These are phyloP conservation scores for Troides aeacus DNA, from an alignment of 2,888 invertebrate species.

Conservation along the genomic window DNA sequence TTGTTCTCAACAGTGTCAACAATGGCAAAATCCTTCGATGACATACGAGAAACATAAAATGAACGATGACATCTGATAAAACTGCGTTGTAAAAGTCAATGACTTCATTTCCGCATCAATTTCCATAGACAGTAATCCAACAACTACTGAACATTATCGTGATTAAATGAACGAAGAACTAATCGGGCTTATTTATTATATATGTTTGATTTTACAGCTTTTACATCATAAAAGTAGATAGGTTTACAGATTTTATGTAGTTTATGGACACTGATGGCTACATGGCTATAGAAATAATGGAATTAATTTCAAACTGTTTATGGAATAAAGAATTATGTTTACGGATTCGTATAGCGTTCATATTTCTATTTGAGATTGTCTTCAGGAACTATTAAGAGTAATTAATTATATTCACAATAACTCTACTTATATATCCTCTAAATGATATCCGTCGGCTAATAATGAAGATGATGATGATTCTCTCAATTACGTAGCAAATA, in stretches of 20 bases:
- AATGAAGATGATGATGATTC: no score
- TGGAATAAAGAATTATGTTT: conserved; percentile 17
- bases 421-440: conserved; percentile 3
- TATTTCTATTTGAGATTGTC: conserved; percentile 6
- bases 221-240: no score
- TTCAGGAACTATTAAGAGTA: conserved; percentile 17
- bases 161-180: conserved; percentile 13
- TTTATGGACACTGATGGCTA: conserved; percentile 10
- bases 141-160: background rate
- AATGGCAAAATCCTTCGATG: conserved; percentile 12
- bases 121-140: conserved; percentile 1
- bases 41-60: conserved; percentile 16
- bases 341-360: conserved; percentile 7
- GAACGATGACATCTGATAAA: conserved; percentile 18
- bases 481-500: no score
- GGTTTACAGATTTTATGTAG: background rate
- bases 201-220: no score
- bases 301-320: conserved; percentile 7
- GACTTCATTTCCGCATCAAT: conserved; percentile 9
- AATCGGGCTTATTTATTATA: no score
- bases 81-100: conserved; percentile 13
- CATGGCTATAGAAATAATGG: conserved; percentile 9
- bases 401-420: conserved; percentile 24
- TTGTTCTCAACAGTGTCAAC: conserved; percentile 17
- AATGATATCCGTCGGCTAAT: no score